phyloP scores from a whole-genome alignment of 2,797 vertebrate genomes.

The Nasua narica region DNA sequence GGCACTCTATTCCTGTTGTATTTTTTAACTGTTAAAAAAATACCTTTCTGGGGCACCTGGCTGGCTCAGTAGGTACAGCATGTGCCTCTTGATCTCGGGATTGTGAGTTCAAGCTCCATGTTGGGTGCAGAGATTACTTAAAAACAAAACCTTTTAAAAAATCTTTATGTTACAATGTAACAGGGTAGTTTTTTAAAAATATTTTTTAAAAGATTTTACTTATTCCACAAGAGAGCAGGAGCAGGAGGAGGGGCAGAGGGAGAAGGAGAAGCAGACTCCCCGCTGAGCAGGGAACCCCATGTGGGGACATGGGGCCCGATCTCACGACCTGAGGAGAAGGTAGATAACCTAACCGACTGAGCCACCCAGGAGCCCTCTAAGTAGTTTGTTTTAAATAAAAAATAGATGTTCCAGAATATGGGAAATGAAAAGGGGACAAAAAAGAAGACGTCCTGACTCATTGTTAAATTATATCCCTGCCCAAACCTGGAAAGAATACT shows the following conservation, averaged over 20 bases:
- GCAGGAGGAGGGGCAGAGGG: too few relatives aligned
- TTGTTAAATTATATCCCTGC: neutral
- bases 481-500: neutral
- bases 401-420: neutral
- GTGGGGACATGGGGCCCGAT: too few relatives aligned
- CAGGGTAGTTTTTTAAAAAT: neutral
- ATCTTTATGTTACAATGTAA: neutral
- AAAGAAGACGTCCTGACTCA: neutral
- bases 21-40: neutral
- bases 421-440: neutral
- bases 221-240: too few relatives aligned
- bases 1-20: neutral
- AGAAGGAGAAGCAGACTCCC: too few relatives aligned
- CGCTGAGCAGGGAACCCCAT: too few relatives aligned
- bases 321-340: too few relatives aligned
- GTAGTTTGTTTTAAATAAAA: conserved; percentile 21
- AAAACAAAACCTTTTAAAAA: neutral
- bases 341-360: too few relatives aligned
- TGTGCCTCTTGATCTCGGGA: neutral
- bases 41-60: neutral
- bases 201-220: too few relatives aligned
- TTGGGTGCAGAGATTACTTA: neutral
- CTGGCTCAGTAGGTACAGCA: neutral
- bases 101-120: neutral
- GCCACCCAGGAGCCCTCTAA: neutral